Base-by-base conservation (phyloP, 92 coral and sea anemone species). In the Actinostola sp. region DNA sequence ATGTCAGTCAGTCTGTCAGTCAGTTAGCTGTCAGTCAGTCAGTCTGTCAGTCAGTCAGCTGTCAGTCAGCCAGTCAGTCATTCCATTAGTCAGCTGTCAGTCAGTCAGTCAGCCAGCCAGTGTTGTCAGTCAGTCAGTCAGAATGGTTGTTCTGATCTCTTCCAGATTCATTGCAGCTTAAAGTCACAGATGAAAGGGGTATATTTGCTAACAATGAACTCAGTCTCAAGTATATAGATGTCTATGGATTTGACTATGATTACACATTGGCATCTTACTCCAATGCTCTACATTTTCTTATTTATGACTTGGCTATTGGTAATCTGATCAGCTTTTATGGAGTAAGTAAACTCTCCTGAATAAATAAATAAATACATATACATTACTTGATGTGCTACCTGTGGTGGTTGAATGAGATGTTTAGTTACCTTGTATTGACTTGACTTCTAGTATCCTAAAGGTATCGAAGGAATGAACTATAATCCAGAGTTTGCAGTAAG, bases 221-320 rank as follows among this genome's bases (percentile, higher is more conserved):
- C 48, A 92, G 97, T 25, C 67, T 94, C 66, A 89, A 82, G 54
- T 90, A 94, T 63, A 91, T 94, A 53, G 89, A 89, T 38, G 98
- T 94, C 39, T 94, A 91, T 85, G 98, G 98, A 0, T 94, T 94
- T 88, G 98, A 94, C 56, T 94, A 94, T 77, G 98, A 94, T 68
- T 94, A 94, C 38, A 94, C 98, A 8, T 60, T 94, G 63, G 98
- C 98, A 21, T 86, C 93, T 3, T 94, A 94, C 76, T 91, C 96
- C 35, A 68, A 91, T 55, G 92, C 91, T 50, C 68, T 94, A 21
- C 96, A 94, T 61, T 83, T 79, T 48, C 79, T 94, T 23, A 94
- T 94, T 56, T 94, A 94, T 73, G 79, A 88, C 72, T 83, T 91
- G 85, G 93, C 98, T 56, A 88, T 94, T 42, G 92, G 90, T 16